Evolutionary conservation across 2,888 invertebrate species (phyloP), one percentile per base, ranked within the genome.

Genomic region (Aleiodes testaceus): DNA sequence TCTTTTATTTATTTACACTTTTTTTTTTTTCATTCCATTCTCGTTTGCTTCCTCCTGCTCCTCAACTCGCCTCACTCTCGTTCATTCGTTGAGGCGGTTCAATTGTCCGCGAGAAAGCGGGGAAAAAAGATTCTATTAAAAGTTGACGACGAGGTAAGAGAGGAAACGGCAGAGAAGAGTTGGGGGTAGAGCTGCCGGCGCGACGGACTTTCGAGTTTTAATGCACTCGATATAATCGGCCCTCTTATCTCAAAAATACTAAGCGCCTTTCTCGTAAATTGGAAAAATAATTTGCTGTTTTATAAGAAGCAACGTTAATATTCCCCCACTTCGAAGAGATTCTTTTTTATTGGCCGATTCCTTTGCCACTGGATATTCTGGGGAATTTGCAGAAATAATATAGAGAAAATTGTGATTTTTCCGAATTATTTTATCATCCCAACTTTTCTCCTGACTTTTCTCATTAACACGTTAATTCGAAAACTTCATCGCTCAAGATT

Each of bases 181-280:
- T 36, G 9, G 36, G 9, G 12, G 26, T 18, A 14, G 55, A 30
- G 55, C n/a, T n/a, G 55, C n/a, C 12, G 42, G 53, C 20, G 69
- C 67, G 76, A 77, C 78, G 77, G 79, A 80, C 79, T 81, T 79
- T 79, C 76, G 81, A 83, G 81, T 82, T 83, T 84, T 82, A 84
- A 83, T 83, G 81, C 79, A 79, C 79, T 79, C 78, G 80, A 79
- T 80, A 80, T 83, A 83, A 82, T 82, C 81, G 80, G 82, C 77
- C 80, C 80, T 80, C 79, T 83, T 81, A 80, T 81, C 80, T 78
- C 80, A 76, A 81, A 47, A 82, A 81, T 81, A 79, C 74, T 75
- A 72, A 78, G 73, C 75, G 73, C 72, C 74, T 77, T 75, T 75
- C 76, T 77, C 79, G 77, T 80, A 82, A 82, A 82, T 82, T 81